Evolutionary conservation across 2,888 invertebrate species (phyloP).

Genomic region (Leptinotarsa haldemani): DNA sequence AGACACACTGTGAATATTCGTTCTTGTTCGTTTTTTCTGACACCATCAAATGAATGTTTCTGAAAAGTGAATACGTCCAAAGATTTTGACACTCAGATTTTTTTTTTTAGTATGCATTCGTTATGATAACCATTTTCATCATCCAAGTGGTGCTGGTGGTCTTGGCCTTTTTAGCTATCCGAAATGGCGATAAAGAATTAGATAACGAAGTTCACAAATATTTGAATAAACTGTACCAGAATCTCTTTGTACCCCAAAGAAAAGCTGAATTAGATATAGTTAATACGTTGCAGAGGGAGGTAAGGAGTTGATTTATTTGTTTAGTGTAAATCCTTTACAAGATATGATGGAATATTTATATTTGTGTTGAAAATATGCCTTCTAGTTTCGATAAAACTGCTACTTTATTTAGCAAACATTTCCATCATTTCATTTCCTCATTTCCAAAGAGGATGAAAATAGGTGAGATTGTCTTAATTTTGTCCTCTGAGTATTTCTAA

Average conservation of each 20-base stretch:
- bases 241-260: too few species aligned
- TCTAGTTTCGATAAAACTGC: too few species aligned
- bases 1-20: too few species aligned
- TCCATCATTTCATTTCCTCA: too few species aligned
- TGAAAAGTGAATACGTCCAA: neutral
- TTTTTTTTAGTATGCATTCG: constrained; percentile 23
- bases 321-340: too few species aligned
- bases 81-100: neutral
- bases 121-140: constrained; percentile 21
- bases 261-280: neutral
- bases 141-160: constrained; percentile 21
- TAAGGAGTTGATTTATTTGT: constrained; percentile 1
- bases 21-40: neutral
- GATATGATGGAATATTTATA: too few species aligned
- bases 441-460: too few species aligned
- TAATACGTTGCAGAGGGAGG: constrained; percentile 9
- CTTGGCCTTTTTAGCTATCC: constrained; percentile 11
- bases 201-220: constrained; percentile 8
- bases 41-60: neutral
- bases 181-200: neutral
- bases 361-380: too few species aligned
- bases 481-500: too few species aligned
- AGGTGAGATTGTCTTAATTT: too few species aligned
- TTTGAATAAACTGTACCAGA: neutral
- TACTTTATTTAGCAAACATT: too few species aligned